These are phyloP conservation scores for Austrolebias charrua DNA, from an alignment of 2,797 vertebrate genomes.

Conservation along the genomic window DNA sequence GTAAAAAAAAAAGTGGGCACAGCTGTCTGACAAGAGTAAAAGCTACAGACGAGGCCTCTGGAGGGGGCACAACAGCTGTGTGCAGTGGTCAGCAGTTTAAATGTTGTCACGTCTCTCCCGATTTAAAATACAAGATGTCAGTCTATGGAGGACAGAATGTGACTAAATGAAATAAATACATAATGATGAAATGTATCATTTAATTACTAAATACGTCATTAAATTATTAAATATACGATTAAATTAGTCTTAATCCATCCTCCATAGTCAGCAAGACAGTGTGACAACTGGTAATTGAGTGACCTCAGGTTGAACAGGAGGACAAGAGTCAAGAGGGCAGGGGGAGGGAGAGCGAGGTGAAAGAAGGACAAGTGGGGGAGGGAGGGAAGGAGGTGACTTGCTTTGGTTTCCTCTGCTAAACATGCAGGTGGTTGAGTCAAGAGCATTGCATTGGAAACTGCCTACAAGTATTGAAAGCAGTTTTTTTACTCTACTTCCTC, in stretches of 20 bases:
- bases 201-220: too few species aligned
- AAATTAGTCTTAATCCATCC: too few species aligned
- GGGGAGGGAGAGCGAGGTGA: neutral
- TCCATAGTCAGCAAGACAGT: slow-evolving; percentile 33
- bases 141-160: too few species aligned
- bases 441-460: slow-evolving; percentile 25
- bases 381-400: slow-evolving; percentile 11
- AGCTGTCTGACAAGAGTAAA: slow-evolving; percentile 37
- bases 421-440: slow-evolving; percentile 28
- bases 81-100: slow-evolving; percentile 62
- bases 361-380: neutral
- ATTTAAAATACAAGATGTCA: slow-evolving; percentile 17
- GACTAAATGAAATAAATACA: too few species aligned
- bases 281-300: slow-evolving; percentile 45
- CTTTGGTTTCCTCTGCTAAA: slow-evolving; percentile 29
- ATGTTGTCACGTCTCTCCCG: slow-evolving; percentile 44
- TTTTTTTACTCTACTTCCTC: neutral
- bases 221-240: too few species aligned
- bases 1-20: slow-evolving; percentile 26
- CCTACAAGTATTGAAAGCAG: slow-evolving; percentile 12
- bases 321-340: slow-evolving; percentile 8
- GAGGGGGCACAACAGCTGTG: slow-evolving; percentile 38
- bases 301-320: slow-evolving; percentile 36
- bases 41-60: slow-evolving; percentile 39
- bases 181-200: too few species aligned